Percentiles rank a stretch among this genome's conserved stretches.
These are phyloP conservation scores for Phrynocephalus forsythii DNA, from an alignment of 2,797 vertebrate species.

Conservation along the genomic window DNA sequence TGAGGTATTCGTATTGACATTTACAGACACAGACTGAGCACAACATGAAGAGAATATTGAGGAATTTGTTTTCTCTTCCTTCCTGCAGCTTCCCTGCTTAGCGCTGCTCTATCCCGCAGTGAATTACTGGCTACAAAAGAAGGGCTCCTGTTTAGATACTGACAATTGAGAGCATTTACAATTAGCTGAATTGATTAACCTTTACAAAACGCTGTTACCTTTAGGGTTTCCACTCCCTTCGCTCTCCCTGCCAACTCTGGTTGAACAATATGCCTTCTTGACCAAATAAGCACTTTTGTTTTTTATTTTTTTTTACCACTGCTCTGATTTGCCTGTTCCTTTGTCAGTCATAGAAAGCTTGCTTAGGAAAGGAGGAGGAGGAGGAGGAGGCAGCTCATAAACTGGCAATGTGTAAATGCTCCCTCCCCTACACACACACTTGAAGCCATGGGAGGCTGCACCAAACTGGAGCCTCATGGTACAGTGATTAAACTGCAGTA, in stretches of 20 bases:
- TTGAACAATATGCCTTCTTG: conserved; percentile 75
- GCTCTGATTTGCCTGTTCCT: conserved; percentile 66
- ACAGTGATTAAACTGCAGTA: no score
- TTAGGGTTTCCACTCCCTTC: conserved; percentile 65
- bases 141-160: conserved; percentile 69
- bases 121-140: conserved; percentile 74
- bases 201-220: conserved; percentile 78
- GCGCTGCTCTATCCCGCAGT: conserved; percentile 62
- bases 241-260: conserved; percentile 41
- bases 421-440: neutral
- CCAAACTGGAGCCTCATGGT: conserved; percentile 6
- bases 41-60: conserved; percentile 69
- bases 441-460: neutral
- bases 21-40: conserved; percentile 64
- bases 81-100: conserved; percentile 45
- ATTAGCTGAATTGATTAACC: conserved; percentile 84
- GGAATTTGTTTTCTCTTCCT: conserved; percentile 64
- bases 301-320: conserved; percentile 42
- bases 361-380: neutral
- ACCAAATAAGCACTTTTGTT: conserved; percentile 65
- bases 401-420: conserved; percentile 59
- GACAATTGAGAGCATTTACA: conserved; percentile 77
- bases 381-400: neutral
- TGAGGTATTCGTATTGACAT: conserved; percentile 76
- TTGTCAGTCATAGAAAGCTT: conserved; percentile 51